Conservation (phyloP, 1,140 invertebrate genomes). For the Dendrolimus kikuchii region DNA sequence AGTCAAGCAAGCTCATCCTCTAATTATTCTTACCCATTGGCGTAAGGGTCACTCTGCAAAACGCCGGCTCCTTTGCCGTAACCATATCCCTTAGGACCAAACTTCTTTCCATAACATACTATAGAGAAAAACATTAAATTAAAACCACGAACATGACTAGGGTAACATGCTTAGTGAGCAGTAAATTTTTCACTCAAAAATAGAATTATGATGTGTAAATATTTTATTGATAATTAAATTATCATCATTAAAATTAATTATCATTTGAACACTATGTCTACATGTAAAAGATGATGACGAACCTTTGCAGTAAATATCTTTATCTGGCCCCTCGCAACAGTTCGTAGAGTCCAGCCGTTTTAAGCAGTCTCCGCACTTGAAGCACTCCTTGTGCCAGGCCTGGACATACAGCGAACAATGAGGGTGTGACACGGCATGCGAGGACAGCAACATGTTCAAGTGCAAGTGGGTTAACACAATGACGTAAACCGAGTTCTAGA, state of each 20-base stretch:
- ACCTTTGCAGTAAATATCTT: conserved; percentile 99
- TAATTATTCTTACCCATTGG: conserved; percentile 77
- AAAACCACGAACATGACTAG: conserved; percentile 22
- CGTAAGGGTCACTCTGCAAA: conserved; percentile 87
- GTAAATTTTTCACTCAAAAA: conserved; percentile 10
- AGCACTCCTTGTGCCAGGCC: conserved; percentile 95
- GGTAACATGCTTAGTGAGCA: conserved; percentile 21
- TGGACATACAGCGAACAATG: conserved; percentile 68
- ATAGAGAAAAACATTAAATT: conserved; percentile 57
- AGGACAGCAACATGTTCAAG: conserved; percentile 19
- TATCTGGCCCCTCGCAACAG: conserved; percentile 95
- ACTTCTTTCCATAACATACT: conserved; percentile 96
- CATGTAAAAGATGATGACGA: conserved; percentile 39
- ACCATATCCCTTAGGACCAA: conserved; percentile 95
- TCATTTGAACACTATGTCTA: neutral
- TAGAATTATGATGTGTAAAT: conserved; percentile 63
- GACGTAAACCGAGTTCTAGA: conserved; percentile 10
- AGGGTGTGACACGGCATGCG: conserved; percentile 44
- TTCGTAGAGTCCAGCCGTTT: conserved; percentile 97
- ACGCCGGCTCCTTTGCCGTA: conserved; percentile 94
- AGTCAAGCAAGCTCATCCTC: conserved; percentile 18
- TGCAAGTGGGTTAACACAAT: conserved; percentile 48
- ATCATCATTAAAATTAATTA: neutral
- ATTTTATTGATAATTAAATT: neutral
- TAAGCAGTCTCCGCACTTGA: conserved; percentile 93